Percentiles rank a stretch among this genome's conserved stretches.
phyloP scores from a whole-genome alignment of 2,888 invertebrate genomes.

The Stenurella melanura region DNA sequence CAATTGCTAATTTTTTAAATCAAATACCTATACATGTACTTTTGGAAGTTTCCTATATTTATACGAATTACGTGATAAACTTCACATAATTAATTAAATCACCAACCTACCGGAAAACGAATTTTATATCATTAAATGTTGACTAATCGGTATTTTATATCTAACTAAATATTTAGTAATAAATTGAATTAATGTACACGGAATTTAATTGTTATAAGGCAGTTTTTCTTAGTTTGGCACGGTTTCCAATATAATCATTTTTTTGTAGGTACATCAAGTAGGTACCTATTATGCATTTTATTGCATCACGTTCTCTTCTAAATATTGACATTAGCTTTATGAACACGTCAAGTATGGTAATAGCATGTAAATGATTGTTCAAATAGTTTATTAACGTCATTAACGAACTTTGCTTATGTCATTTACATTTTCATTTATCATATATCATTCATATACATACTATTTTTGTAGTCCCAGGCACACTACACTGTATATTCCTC shows the following conservation, averaged over 20 bases:
- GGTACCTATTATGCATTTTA: background rate
- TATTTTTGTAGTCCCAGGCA: constrained; percentile 63
- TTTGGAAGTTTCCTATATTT: constrained; percentile 14
- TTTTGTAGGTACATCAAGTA: background rate
- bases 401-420: constrained; percentile 11
- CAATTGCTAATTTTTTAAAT: constrained; percentile 8
- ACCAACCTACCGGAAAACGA: background rate
- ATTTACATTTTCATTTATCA: constrained; percentile 38
- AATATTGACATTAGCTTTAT: background rate
- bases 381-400: constrained; percentile 10
- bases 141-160: constrained; percentile 5
- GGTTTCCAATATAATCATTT: too few species aligned
- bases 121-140: background rate
- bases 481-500: constrained; percentile 48
- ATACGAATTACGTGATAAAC: constrained; percentile 21
- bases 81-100: constrained; percentile 16
- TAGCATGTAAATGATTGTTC: background rate
- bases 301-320: background rate
- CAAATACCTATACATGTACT: background rate
- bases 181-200: too few species aligned
- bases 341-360: background rate
- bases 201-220: too few species aligned
- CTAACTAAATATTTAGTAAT: too few species aligned
- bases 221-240: too few species aligned
- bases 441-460: constrained; percentile 47